A percentile compares a stretch with the other conserved stretches of the same genome.
These are phyloP conservation scores for Apis mellifera DNA, from an alignment of 1,140 invertebrate genomes.

Conservation along the genomic window Amel_HAv3.1 CM009933.2:3905501-3906000, in stretches of 20 bases:
- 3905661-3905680: no score
- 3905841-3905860: slow-evolving; percentile 9
- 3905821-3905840: slow-evolving; percentile 21
- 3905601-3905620: no score
- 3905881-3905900: background rate
- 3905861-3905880: slow-evolving; percentile 25
- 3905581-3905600: no score
- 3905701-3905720: background rate
- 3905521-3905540: no score
- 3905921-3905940: no score
- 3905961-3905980: slow-evolving; percentile 31
- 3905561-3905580: no score
- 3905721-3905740: background rate
- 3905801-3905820: slow-evolving; percentile 13
- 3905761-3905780: background rate
- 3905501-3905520: no score
- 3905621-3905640: no score
- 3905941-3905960: background rate
- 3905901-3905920: background rate
- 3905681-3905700: no score
- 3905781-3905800: slow-evolving; percentile 44
- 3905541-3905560: no score
- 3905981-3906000: slow-evolving; percentile 17
- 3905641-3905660: no score
- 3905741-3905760: no score